A percentile compares a stretch with the other conserved stretches of the same genome.
Conservation (phyloP, 2,888 invertebrate species). For the Lasioglossum villosulum region DNA sequence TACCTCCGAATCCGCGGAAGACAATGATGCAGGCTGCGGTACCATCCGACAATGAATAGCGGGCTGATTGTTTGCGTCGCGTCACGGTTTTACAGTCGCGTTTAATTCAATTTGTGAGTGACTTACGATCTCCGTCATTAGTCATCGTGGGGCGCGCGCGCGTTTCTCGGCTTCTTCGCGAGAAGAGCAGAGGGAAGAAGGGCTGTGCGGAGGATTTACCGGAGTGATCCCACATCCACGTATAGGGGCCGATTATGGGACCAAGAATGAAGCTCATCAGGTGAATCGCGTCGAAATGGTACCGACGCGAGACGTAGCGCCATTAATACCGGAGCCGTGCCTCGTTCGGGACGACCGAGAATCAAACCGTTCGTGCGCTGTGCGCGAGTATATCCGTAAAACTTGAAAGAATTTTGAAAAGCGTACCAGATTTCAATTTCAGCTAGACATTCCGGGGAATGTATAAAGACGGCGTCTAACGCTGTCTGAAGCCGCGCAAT, state of each 20-base stretch:
- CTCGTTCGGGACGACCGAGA: neutral
- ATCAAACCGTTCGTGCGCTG: neutral
- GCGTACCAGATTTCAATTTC: constrained; percentile 8
- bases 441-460: neutral
- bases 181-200: constrained; percentile 29
- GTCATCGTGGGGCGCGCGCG: constrained; percentile 70
- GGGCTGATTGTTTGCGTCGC: constrained; percentile 74
- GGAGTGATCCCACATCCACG: constrained; percentile 35
- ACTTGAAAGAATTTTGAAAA: neutral
- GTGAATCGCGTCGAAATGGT: constrained; percentile 61
- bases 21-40: constrained; percentile 55
- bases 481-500: constrained; percentile 14
- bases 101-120: constrained; percentile 78
- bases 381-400: neutral
- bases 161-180: constrained; percentile 71
- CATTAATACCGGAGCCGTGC: constrained; percentile 45
- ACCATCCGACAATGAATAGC: constrained; percentile 71
- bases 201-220: constrained; percentile 42
- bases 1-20: constrained; percentile 53
- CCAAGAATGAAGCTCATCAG: constrained; percentile 65
- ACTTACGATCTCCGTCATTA: constrained; percentile 75
- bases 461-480: neutral
- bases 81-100: constrained; percentile 77
- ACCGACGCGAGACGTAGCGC: constrained; percentile 53
- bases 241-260: constrained; percentile 31